Base-by-base conservation (phyloP, 2,113 vertebrate genomes). In the Carollia perspicillata region DNA sequence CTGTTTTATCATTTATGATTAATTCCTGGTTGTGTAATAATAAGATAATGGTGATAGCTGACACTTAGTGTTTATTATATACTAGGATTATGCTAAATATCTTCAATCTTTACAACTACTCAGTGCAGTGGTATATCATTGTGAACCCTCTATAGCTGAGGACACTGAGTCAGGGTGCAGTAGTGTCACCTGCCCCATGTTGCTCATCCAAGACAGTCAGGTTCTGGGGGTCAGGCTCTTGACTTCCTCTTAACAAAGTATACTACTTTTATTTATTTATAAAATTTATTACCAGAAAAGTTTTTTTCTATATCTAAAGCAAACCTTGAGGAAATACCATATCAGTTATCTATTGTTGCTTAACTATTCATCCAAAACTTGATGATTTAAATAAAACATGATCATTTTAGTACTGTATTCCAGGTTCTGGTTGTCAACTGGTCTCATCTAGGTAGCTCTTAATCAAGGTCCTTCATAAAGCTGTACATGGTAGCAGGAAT, bases 101-200 rank as follows among this genome's bases (percentile, higher is more conserved):
- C 75, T 66, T 75, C 26, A 3, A 0, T 65, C 23, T 42, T 42
- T 18, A 79, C 23, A 37, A 26, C 33, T 40, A 16, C 2, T 53
- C 42, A 5, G 0, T 8, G 3, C 6, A 17, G 10, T 2, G 22
- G 7, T 11, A 8, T 53, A 6, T 71, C n/a, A 5, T 37, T 6
- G 3, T 23, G 65, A 44, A 28, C 60, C 33, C 10, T 26, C 3
- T 23, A 2, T 1, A 28, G 47, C 47, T 20, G 14, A 30, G 47
- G 13, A 47, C 26, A 5, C 9, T 4, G 20, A 68, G 79, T 55
- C 58, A 23, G 4, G 5, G 30, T 30, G 10, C 49, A 9, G 14
- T 66, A 12, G 5, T 22, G 1, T 51, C 7, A 20, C 2, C 7
- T 3, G 30, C 12, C 58, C 30, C 30, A 28, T 16, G 28, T 17